Percentiles rank a stretch among this genome's conserved stretches.
These are phyloP conservation scores for Bombyx huttoni DNA, from an alignment of 2,888 invertebrate species.

Conservation along the genomic window DNA sequence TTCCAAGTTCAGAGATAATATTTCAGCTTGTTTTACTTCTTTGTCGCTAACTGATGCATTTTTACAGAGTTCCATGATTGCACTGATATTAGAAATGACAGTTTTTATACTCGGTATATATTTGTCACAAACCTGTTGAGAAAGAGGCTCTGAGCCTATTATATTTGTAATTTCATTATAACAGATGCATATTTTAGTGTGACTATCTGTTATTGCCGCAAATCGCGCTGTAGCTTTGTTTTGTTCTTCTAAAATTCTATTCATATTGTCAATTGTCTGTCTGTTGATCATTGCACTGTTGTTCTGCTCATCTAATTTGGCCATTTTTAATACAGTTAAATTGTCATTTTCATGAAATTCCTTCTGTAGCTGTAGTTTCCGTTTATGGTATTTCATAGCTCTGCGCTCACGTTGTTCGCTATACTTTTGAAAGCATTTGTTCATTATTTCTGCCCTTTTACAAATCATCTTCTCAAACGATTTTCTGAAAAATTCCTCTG, in stretches of 20 bases:
- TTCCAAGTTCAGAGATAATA: constrained; percentile 56
- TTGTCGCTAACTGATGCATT: constrained; percentile 50
- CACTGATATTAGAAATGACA: constrained; percentile 50
- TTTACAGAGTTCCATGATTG: constrained; percentile 56
- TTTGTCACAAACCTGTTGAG: constrained; percentile 51
- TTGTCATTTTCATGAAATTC: constrained; percentile 67
- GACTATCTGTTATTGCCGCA: constrained; percentile 71
- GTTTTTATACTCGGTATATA: constrained; percentile 46
- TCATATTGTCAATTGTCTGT: constrained; percentile 59
- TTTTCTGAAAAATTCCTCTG: constrained; percentile 36
- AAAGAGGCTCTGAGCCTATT: constrained; percentile 49
- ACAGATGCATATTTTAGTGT: constrained; percentile 66
- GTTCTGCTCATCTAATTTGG: constrained; percentile 64
- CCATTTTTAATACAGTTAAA: constrained; percentile 43
- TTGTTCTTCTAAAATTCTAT: constrained; percentile 63
- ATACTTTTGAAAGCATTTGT: constrained; percentile 39
- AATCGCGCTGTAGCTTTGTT: constrained; percentile 55
- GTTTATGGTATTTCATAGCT: constrained; percentile 50
- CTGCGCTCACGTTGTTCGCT: constrained; percentile 43
- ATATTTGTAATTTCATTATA: constrained; percentile 69
- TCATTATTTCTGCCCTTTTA: constrained; percentile 39
- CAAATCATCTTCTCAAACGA: constrained; percentile 46
- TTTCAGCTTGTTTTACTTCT: constrained; percentile 71
- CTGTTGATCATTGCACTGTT: constrained; percentile 46
- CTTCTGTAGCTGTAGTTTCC: constrained; percentile 49